Evolutionary conservation across 2,113 vertebrate genomes (phyloP).

Genomic region (Cyphomyrus discorhynchus): DNA sequence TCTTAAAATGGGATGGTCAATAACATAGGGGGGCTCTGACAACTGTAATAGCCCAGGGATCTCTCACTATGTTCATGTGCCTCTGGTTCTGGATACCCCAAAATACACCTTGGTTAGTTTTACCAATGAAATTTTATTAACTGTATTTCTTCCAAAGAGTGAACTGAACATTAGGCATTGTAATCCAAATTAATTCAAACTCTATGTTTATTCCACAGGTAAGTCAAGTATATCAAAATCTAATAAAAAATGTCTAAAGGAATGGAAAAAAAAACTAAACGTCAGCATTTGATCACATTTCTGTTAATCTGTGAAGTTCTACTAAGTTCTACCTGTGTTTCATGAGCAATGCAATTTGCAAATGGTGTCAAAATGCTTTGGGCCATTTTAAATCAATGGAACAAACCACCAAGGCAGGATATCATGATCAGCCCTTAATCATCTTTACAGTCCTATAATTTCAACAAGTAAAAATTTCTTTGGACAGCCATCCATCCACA

Average conservation of each 20-base stretch:
- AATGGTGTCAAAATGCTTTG: background rate
- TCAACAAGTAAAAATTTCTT: background rate
- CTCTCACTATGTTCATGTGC: too few relatives aligned
- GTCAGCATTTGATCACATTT: conserved; percentile 11
- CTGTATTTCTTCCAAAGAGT: conserved; percentile 57
- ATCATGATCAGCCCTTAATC: background rate
- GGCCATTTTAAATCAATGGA: background rate
- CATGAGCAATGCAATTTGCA: conserved; percentile 34
- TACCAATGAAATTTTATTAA: conserved; percentile 35
- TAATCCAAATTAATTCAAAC: conserved; percentile 45
- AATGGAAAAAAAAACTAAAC: background rate
- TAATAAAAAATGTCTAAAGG: conserved; percentile 43
- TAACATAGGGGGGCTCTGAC: too few relatives aligned
- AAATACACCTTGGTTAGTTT: background rate
- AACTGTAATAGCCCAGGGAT: too few relatives aligned
- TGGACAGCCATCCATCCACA: background rate
- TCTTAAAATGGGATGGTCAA: too few relatives aligned
- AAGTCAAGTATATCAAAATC: conserved; percentile 29
- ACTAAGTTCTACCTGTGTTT: conserved; percentile 16
- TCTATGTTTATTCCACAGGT: conserved; percentile 51
- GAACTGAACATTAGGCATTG: conserved; percentile 33
- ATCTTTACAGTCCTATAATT: background rate
- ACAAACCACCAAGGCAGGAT: conserved; percentile 44
- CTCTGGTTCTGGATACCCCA: background rate
- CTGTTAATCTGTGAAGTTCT: conserved; percentile 34